Evolutionary conservation across 1,140 invertebrate genomes (phyloP).

Genomic region (Theocolax elegans): DNA sequence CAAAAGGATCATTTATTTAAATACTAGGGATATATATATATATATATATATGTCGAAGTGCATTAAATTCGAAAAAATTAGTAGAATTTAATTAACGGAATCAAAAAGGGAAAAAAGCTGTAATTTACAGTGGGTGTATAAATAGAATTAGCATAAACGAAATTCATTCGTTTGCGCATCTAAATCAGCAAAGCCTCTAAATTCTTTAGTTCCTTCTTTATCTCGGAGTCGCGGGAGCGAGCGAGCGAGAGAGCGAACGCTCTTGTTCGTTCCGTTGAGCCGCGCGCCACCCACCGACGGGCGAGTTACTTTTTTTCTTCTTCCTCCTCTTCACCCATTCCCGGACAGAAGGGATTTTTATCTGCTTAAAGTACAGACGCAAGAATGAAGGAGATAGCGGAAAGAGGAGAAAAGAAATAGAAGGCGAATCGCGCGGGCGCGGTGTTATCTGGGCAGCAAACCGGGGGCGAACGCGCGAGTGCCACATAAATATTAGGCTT

Average conservation of each 20-base stretch:
- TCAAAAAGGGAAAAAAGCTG: background rate
- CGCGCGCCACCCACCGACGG: background rate
- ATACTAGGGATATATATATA: too few relatives aligned
- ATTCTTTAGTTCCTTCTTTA: slow-evolving; percentile 38
- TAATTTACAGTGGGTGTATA: background rate
- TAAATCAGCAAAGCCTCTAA: slow-evolving; percentile 35
- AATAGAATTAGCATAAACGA: slow-evolving; percentile 39
- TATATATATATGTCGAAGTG: too few relatives aligned
- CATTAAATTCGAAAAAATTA: slow-evolving; percentile 31
- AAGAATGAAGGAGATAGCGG: slow-evolving; percentile 39
- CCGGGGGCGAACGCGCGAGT: slow-evolving; percentile 58
- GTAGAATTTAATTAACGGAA: too few relatives aligned
- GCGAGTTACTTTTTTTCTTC: slow-evolving; percentile 14
- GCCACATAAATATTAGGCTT: slow-evolving; percentile 69
- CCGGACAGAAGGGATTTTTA: slow-evolving; percentile 35
- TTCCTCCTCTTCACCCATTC: background rate
- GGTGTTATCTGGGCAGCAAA: slow-evolving; percentile 65
- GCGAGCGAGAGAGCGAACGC: too few relatives aligned
- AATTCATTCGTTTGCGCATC: slow-evolving; percentile 33
- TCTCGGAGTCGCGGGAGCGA: slow-evolving; percentile 17
- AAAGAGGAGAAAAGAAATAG: slow-evolving; percentile 34
- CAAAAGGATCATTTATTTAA: too few relatives aligned
- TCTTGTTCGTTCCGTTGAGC: background rate
- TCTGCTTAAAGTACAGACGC: slow-evolving; percentile 42
- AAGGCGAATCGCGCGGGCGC: slow-evolving; percentile 42